Conservation (phyloP, 2,888 invertebrate genomes). For the Lycocerus yunnanus region DNA sequence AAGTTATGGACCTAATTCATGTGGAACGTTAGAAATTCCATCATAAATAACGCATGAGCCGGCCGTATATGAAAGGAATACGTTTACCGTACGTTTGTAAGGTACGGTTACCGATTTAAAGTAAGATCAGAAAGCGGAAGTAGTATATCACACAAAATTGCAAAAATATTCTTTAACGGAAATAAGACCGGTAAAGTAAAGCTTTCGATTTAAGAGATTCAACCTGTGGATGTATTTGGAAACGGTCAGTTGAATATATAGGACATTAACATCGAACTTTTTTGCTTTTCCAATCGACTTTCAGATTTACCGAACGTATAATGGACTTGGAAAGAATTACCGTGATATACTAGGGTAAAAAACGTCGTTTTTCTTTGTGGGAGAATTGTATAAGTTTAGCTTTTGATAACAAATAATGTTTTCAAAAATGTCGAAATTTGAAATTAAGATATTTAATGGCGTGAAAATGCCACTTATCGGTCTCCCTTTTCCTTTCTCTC, state of each 20-base stretch:
- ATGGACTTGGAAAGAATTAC: slow-evolving; percentile 17
- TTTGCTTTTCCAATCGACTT: slow-evolving; percentile 19
- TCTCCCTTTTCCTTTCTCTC: not conserved
- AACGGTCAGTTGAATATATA: slow-evolving; percentile 3
- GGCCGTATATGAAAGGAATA: slow-evolving; percentile 35
- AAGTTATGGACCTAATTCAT: slow-evolving; percentile 20
- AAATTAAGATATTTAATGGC: not conserved
- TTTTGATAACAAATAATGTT: not conserved
- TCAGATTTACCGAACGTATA: slow-evolving; percentile 19
- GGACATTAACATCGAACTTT: slow-evolving; percentile 3
- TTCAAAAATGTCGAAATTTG: not conserved
- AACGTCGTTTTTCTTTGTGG: not conserved
- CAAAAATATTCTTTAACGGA: slow-evolving; percentile 38
- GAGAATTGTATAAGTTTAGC: not conserved
- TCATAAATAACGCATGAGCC: slow-evolving; percentile 43
- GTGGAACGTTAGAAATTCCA: slow-evolving; percentile 24
- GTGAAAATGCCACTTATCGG: not conserved
- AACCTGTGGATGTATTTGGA: slow-evolving; percentile 25
- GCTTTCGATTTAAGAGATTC: slow-evolving; percentile 5
- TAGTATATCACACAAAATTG: slow-evolving; percentile 36
- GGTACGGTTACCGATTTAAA: slow-evolving; percentile 31
- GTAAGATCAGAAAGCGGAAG: slow-evolving; percentile 35
- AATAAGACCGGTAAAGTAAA: slow-evolving; percentile 27
- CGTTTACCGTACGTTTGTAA: not conserved
- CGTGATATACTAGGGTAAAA: not conserved